Base-by-base conservation (phyloP, 2,888 invertebrate species). In the Xylocampa areola region DNA sequence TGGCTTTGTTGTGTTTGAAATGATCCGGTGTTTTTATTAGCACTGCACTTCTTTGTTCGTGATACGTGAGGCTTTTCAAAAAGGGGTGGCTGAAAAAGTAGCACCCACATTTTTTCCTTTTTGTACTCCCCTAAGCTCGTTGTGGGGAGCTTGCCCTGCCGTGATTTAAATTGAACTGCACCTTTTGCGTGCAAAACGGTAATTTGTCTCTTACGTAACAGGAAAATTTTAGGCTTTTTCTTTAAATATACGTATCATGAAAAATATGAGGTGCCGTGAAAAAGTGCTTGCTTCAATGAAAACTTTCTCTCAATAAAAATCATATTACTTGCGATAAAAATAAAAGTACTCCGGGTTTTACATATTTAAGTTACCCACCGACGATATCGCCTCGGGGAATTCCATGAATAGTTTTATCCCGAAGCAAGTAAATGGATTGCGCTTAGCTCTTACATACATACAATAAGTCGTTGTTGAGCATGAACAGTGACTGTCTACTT, bases 131-230 rank as follows among this genome's bases (percentile, higher is more conserved):
- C 32, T 48, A 29, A 67, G 16, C 39, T 43, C 48, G 51, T 47
- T 59, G 57, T 40, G 49, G 50, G 52, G 49, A 40, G 27, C n/a
- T n/a, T n/a, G n/a, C 54, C 58, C 51, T 41, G 23, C 33, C 41
- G 43, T 55, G 60, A 60, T 67, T 68, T 55, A 72, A 72, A 76
- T 75, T 72, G 60, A 74, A 71, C 75, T 74, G 71, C 72, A 74
- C 62, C 51, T 58, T 69, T 65, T 61, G 63, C 66, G 75, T 72
- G 58, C 36, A 45, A 59, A 57, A 66, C 41, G 33, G 67, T 71
- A 57, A 74, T 72, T 66, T 59, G 48, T 72, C 54, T 71, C 48
- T 16, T 49, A 40, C 6, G 23, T 36, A 48, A 53, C 27, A 44
- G 50, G 54, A 50, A 55, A 53, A 48, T 55, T 17, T 10, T 39